Evolutionary conservation across 2,888 invertebrate species (phyloP), one percentile per base, ranked within the genome.

Genomic region (Pogonocherus hispidulus): DNA sequence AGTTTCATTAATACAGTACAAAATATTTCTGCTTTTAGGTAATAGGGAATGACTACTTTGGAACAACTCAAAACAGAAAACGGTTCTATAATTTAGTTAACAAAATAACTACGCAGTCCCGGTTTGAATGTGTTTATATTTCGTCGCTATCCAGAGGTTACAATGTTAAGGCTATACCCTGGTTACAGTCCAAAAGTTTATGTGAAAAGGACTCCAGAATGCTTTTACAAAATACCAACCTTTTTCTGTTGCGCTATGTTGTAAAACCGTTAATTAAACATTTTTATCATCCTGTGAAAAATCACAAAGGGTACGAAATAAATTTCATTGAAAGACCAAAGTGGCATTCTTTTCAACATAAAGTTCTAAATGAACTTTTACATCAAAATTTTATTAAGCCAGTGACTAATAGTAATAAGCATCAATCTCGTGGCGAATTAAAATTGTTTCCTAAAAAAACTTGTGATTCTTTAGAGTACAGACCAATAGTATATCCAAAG

Each of bases 211-310:
- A 32, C 5, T 57, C 67, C 6, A 51, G 54, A 23, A 49, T 49
- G 18, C 16, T 67, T 6, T 47, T 73, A 18, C 49, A 32, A 52
- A 51, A 63, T 11, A 54, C 60, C 2, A 76, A 76, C 41, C 11
- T 68, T 5, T 76, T 67, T 54, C 18, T 77, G 51, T 55, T 78
- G 20, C 71, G 72, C 27, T 56, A 66, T 19, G 63, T 75, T 18
- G 72, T 78, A 8, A 76, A 76, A 57, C 78, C 76, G 6, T 64
- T 76, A 8, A 71, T 78, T n/a, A 60, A 49, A 11, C 69, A 71
- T 52, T 74, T 72, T 66, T 78, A 75, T 55, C 68, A 74, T 54
- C 66, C 71, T 4, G 51, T 75, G 0, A 67, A 60, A 60, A 63
- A 65, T 11, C 22, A 57, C 18, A 66, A 63, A 32, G 57, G 67